These are phyloP conservation scores for Macropus fuliginosus DNA, from an alignment of 2,797 vertebrate genomes.

Conservation along the genomic window DNA sequence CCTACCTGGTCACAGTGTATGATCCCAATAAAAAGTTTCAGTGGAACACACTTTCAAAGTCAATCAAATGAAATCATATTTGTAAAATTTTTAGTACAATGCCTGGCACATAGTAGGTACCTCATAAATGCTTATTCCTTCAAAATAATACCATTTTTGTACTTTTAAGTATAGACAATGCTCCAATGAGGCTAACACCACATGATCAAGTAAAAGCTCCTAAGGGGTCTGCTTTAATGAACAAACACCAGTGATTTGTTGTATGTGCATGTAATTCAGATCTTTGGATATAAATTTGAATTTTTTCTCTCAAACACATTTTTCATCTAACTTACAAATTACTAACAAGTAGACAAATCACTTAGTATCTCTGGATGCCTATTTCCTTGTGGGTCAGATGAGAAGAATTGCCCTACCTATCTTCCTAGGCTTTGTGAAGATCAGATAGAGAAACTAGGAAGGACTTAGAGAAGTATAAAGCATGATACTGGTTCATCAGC, in stretches of 20 bases:
- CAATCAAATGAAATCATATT: neutral
- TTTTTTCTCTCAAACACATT: neutral
- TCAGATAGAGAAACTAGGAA: neutral
- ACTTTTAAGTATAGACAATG: neutral
- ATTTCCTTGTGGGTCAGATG: slow-evolving; percentile 2
- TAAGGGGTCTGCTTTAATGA: neutral
- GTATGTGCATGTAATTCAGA: neutral
- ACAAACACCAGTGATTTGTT: neutral
- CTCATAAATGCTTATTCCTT: neutral
- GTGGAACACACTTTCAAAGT: neutral
- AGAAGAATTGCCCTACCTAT: neutral
- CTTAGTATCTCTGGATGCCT: neutral
- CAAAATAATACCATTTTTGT: neutral
- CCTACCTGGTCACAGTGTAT: neutral
- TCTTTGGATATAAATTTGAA: neutral
- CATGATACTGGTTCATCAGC: neutral
- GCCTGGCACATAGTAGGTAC: neutral
- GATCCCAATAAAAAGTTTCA: neutral
- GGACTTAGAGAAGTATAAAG: neutral
- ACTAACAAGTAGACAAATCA: neutral
- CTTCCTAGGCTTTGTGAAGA: neutral
- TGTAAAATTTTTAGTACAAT: neutral
- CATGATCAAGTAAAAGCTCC: neutral
- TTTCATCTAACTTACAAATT: slow-evolving; percentile 1
- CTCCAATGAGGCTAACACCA: neutral